A percentile compares a stretch with the other conserved stretches of the same genome.
Evolutionary conservation across 1,140 invertebrate species (phyloP).

Genomic region (Sycophila sp.): DNA sequence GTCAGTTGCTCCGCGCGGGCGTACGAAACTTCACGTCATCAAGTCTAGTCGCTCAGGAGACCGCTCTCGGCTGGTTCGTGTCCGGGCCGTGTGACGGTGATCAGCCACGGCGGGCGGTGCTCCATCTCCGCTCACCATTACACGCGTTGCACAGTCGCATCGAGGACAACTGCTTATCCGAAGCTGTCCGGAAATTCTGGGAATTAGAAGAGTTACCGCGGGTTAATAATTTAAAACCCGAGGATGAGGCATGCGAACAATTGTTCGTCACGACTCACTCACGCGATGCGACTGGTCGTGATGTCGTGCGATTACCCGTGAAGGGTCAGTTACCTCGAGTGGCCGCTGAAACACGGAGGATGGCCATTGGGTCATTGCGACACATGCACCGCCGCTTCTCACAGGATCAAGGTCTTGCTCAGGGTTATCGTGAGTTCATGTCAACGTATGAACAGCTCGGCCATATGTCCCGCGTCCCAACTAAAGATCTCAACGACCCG

Average conservation of each 20-base stretch:
- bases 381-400: constrained; percentile 32
- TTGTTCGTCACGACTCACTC: not conserved
- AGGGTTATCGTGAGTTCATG: constrained; percentile 44
- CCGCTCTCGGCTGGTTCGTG: not conserved
- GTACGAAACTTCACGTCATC: not conserved
- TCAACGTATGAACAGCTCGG: constrained; percentile 45
- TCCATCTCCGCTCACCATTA: too few species aligned
- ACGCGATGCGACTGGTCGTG: not conserved
- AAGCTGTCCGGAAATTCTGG: not conserved
- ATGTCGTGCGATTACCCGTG: not conserved
- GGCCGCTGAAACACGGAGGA: not conserved
- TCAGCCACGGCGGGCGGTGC: not conserved
- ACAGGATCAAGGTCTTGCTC: constrained; percentile 33
- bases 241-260: constrained; percentile 1
- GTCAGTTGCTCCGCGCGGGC: not conserved
- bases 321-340: not conserved
- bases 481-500: constrained; percentile 1
- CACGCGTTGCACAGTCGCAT: not conserved
- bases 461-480: constrained; percentile 44
- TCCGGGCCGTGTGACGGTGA: not conserved
- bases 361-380: not conserved
- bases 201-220: not conserved
- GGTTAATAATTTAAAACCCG: not conserved
- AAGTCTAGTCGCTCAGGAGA: not conserved
- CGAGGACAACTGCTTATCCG: not conserved